Conservation (phyloP, 1,140 invertebrate genomes). For the Drosophila simulans region DNA sequence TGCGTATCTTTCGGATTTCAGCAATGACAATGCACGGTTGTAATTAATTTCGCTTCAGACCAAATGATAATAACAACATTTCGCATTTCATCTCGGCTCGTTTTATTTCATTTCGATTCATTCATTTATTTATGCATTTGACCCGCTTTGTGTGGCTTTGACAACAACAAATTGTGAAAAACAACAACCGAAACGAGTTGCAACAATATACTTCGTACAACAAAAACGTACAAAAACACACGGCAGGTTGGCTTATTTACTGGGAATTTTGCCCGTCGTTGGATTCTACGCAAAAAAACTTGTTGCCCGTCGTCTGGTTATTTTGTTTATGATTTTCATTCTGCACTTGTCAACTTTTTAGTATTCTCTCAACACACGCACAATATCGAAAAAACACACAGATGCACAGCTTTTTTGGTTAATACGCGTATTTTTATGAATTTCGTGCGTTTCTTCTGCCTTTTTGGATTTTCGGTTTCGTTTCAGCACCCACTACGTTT, state of each 20-base stretch:
- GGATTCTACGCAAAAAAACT: constrained; percentile 74
- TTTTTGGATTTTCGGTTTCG: constrained; percentile 45
- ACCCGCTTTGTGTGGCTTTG: constrained; percentile 71
- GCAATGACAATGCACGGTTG: constrained; percentile 34
- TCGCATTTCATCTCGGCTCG: constrained; percentile 47
- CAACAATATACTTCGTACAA: constrained; percentile 29
- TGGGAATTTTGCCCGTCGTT: constrained; percentile 64
- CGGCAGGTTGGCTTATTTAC: constrained; percentile 48
- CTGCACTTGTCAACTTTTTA: constrained; percentile 60
- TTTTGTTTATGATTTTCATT: constrained; percentile 67
- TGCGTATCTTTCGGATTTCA: constrained; percentile 3
- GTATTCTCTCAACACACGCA: constrained; percentile 44
- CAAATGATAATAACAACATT: constrained; percentile 43
- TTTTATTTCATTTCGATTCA: constrained; percentile 56
- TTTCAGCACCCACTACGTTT: constrained; percentile 68
- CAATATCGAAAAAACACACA: constrained; percentile 8
- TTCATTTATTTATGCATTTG: constrained; percentile 74
- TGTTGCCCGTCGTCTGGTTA: constrained; percentile 59
- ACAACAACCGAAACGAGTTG: constrained; percentile 57
- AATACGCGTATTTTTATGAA: constrained; percentile 57
- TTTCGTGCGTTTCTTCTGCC: constrained; percentile 53
- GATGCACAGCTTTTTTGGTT: constrained; percentile 31
- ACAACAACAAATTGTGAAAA: constrained; percentile 22
- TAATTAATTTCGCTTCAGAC: constrained; percentile 51
- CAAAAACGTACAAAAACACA: constrained; percentile 26